Base-by-base conservation (phyloP, 2,797 vertebrate genomes). In the Bovichtus diacanthus region DNA sequence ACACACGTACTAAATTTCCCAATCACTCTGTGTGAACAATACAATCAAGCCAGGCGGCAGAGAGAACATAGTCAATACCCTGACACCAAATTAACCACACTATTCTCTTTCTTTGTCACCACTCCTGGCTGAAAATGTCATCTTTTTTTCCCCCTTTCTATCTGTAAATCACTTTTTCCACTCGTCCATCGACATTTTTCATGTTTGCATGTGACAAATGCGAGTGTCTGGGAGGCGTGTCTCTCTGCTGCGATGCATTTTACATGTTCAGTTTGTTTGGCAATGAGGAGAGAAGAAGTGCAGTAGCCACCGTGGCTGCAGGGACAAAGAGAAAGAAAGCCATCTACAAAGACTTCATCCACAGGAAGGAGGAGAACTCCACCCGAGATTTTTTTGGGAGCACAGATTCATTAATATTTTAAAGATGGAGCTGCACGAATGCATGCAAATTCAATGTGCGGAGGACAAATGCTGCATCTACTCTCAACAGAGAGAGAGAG, bases 21-120 rank as follows among this genome's bases (percentile, higher is more conserved):
- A 82, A 88, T 90, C 90, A 83, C 76, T 70, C 50, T 64, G 80
- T 77, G 79, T 74, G 87, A 90, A 87, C 87, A 91, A 90, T 82
- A 85, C 83, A 89, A 90, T 89, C 83, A 88, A 91, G 82, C 63
- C 83, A 62, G 84, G 79, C 83, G n/a, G 72, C 46, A 58, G 34
- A 83, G 86, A 36, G 59, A 79, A 86, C 79, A 80, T 11, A 64
- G 76, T 86, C 85, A 76, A 86, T 78, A 87, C 67, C 74, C 80
- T 70, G 75, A 88, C 84, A 85, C 74, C 73, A 82, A 80, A 85
- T 88, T 73, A 91, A 84, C 43, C 76, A 68, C 50, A 58, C 51
- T 43, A 3, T 44, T 78, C 70, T 74, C 71, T 77, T 23, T 72
- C 38, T 69, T 44, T 50, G 53, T 59, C 50, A 27, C 64, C 23